Base-by-base conservation (phyloP, 2,888 invertebrate genomes). In the Koerneria pararmatus region DNA sequence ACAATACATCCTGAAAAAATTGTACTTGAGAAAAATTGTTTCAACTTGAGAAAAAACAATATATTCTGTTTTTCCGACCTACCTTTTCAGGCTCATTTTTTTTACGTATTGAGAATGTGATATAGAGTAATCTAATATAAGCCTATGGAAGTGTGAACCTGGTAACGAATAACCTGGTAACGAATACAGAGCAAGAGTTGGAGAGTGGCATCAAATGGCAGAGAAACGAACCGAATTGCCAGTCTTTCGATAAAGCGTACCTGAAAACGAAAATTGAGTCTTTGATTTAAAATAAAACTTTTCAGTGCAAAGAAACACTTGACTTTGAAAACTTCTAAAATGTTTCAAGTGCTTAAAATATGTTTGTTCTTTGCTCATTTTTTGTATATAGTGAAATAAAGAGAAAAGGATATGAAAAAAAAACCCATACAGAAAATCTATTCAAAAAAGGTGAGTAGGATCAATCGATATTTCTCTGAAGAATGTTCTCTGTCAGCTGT, bases 121-220 rank as follows among this genome's bases (percentile, higher is more conserved):
- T 41, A 41, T 8, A 41, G 41, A 41, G 41, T 8, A 19, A 41
- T 41, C 41, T 11, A 41, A 41, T 41, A 19, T 8, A 8, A 41
- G 11, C 41, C 41, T 11, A 11, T 11, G 19, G 41, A 41, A 11
- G 41, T 41, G 41, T 19, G 19, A 41, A 19, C 19, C 19, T 19
- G 8, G 51, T n/a, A n/a, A 24, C 8, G 8, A 27, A n/a, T 32
- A 15, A 80, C 77, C 81, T 81, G 54, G 80, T 82, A 54, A 82
- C 80, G 68, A 82, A 81, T n/a, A 83, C 82, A 11, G 80, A 78
- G 63, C 82, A 80, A 24, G 80, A 78, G 41, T 79, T 82, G 57
- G 74, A 73, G 37, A 82, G 63, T 0, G 83, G 80, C 72, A 80
- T 75, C 24, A 82, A 61, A 35, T 80, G 78, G 62, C 83, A 82